Conservation (phyloP, 2,797 vertebrate genomes). For the Epinephelus awoara region DNA sequence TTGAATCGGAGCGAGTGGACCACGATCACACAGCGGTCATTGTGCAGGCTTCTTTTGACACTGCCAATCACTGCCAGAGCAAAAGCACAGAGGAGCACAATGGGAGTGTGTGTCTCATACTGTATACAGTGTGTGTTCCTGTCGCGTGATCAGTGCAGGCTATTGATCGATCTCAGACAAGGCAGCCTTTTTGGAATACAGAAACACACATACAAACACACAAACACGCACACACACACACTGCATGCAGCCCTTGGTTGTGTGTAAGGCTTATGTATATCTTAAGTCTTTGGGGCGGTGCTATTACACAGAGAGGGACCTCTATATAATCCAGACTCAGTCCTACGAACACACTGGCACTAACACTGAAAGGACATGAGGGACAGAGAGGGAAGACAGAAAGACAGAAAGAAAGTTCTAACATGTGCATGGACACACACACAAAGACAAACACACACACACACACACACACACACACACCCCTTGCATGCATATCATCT, state of each 20-base stretch:
- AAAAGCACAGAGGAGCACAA: conserved; percentile 36
- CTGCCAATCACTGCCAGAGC: conserved; percentile 35
- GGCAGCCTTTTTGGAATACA: conserved; percentile 38
- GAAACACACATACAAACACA: not conserved
- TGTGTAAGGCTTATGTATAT: conserved; percentile 39
- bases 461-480: conserved; percentile 16
- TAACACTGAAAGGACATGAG: conserved; percentile 1
- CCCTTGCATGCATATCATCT: conserved; percentile 58
- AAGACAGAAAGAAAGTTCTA: conserved; percentile 25
- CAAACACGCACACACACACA: conserved; percentile 2
- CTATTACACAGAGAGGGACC: conserved; percentile 16
- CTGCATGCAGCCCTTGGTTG: conserved; percentile 8
- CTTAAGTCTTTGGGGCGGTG: conserved; percentile 17
- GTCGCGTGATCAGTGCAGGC: conserved; percentile 19
- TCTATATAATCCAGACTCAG: conserved; percentile 16
- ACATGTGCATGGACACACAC: conserved; percentile 5
- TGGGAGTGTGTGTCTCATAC: conserved; percentile 13
- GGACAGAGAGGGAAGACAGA: conserved; percentile 12
- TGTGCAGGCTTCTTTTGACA: conserved; percentile 32
- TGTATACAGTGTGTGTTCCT: conserved; percentile 25
- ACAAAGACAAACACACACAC: not conserved
- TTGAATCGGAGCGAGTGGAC: not conserved
- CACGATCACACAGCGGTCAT: conserved; percentile 20
- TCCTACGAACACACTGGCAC: not conserved
- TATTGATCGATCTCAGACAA: conserved; percentile 50